Evolutionary conservation across 2,888 invertebrate genomes (phyloP), one percentile per base, ranked within the genome.

Genomic region (Andrena fulva): DNA sequence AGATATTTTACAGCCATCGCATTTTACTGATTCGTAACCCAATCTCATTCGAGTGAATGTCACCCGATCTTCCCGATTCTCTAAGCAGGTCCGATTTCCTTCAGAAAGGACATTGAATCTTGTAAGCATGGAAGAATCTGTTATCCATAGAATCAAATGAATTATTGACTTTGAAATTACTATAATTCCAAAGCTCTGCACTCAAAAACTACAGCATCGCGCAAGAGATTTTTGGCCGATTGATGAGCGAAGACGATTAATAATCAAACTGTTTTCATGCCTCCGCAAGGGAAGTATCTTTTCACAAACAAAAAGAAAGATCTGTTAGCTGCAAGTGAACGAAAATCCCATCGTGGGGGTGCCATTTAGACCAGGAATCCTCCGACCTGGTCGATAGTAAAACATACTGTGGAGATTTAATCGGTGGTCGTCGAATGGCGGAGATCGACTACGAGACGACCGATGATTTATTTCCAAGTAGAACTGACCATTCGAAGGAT

Each of bases 341-440:
- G 48, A 56, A 56, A 20, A 59, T n/a, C 10, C 12, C 27, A 33
- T 62, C 66, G 64, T 24, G 31, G 24, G 59, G 68, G 69, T 74
- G 52, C 52, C 76, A 67, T 71, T 71, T 77, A 59, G 42, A 16
- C 27, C 54, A 67, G 12, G 59, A 67, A 68, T 77, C 67, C 59
- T 33, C 48, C 31, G 42, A 68, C 59, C 59, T 24, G 54, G 56
- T 27, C 16, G 62, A 66, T 52, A 33, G 56, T 72, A 77, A 75
- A 82, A 82, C 69, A 76, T 54, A 68, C 77, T 73, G 60, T 29
- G 16, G 77, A 71, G 82, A 80, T 80, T 80, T 77, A 56, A 82
- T 87, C 70, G 86, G 54, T 77, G 71, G 83, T 68, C 62, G 62
- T 31, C 82, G 68, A 85, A 60, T 66, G 76, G 71, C 64, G 33